These are phyloP conservation scores for Lagenorhynchus albirostris DNA, from an alignment of 2,113 vertebrate genomes.

Conservation along the genomic window DNA sequence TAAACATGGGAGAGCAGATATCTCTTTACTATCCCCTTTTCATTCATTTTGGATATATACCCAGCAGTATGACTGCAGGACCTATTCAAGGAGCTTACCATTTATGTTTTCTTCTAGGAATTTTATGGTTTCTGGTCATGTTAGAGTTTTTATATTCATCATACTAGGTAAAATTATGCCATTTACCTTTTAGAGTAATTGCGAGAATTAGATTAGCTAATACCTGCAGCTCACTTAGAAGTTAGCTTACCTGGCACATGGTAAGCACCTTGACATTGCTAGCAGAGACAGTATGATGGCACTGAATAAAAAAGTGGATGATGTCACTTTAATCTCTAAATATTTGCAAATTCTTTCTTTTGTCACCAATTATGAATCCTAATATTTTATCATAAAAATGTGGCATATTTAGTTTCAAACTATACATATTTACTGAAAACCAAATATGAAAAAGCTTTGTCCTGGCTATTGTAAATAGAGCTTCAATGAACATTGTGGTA, in stretches of 20 bases:
- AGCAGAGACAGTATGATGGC: neutral
- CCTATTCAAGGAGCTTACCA: neutral
- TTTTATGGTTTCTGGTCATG: neutral
- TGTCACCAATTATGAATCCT: neutral
- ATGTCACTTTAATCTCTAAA: neutral
- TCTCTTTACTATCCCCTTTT: neutral
- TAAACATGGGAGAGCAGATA: neutral
- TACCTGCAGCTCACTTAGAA: neutral
- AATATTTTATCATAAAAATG: neutral
- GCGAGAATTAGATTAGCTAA: neutral
- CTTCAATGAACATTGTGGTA: no score
- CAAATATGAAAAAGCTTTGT: neutral
- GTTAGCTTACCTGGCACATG: neutral
- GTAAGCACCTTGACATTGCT: no score
- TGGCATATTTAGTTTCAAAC: neutral
- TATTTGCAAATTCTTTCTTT: neutral
- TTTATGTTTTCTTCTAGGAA: neutral
- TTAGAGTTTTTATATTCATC: neutral
- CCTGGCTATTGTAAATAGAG: no score
- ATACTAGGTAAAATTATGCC: neutral
- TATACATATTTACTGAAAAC: neutral
- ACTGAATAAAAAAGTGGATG: neutral
- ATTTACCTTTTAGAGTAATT: neutral
- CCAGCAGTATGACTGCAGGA: neutral
- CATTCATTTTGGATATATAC: neutral